Conservation (phyloP, 2,113 vertebrate genomes). For the Salvator merianae region DNA sequence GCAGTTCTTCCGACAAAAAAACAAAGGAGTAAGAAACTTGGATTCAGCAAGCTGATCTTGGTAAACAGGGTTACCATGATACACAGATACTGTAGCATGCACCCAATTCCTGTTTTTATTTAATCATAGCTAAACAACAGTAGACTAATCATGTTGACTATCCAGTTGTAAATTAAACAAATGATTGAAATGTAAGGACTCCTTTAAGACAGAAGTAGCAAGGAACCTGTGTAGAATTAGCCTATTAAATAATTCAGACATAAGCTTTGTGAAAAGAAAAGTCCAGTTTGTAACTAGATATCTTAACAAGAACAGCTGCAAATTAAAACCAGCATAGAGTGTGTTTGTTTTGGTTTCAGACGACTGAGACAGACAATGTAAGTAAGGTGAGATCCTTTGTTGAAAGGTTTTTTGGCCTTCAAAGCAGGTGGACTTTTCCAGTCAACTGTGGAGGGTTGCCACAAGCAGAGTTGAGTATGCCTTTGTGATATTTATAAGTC, state of each 20-base stretch:
- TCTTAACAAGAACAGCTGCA: constrained; percentile 14
- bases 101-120: constrained; percentile 29
- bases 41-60: constrained; percentile 38
- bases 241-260: not conserved
- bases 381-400: constrained; percentile 5
- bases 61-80: constrained; percentile 52
- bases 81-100: constrained; percentile 28
- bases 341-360: not conserved
- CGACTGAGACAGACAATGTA: not conserved
- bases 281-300: constrained; percentile 37
- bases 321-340: not conserved
- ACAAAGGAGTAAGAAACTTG: constrained; percentile 49
- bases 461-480: not conserved
- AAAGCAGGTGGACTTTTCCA: not conserved
- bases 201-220: not conserved
- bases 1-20: constrained; percentile 33
- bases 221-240: constrained; percentile 3
- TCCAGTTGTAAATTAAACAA: constrained; percentile 10
- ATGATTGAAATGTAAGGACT: constrained; percentile 1
- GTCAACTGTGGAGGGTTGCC: not conserved
- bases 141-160: not conserved
- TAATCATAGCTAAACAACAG: constrained; percentile 3
- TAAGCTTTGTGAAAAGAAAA: not conserved
- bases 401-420: not conserved
- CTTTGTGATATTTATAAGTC: not conserved